A percentile compares a stretch with the other conserved stretches of the same genome.
Conservation (phyloP, 2,113 vertebrate genomes). For the Clarias gariepinus region DNA sequence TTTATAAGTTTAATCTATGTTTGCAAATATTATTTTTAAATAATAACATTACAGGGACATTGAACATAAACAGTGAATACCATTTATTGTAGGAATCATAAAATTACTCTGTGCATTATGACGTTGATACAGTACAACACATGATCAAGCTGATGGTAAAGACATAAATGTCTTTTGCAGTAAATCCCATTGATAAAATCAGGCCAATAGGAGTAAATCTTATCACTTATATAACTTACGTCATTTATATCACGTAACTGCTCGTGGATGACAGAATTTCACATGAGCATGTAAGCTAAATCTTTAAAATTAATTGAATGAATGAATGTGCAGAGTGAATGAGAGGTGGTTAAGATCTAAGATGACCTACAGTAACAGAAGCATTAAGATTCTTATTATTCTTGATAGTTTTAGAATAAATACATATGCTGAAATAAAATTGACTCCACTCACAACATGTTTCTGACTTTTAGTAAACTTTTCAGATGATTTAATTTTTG, state of each 20-base stretch:
- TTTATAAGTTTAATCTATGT: slow-evolving; percentile 24
- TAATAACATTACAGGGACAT: too few species aligned
- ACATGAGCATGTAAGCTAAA: background rate
- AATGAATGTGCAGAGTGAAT: background rate
- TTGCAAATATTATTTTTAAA: slow-evolving; percentile 32
- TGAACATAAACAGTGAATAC: too few species aligned
- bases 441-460: too few species aligned
- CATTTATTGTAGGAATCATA: too few species aligned
- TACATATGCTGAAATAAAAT: too few species aligned
- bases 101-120: background rate
- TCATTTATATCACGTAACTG: background rate
- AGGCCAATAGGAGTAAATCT: too few species aligned
- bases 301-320: background rate
- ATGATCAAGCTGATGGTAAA: background rate
- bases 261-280: background rate
- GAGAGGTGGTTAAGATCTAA: too few species aligned
- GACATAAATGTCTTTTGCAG: too few species aligned
- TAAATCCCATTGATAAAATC: too few species aligned
- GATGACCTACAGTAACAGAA: too few species aligned
- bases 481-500: background rate
- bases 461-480: too few species aligned
- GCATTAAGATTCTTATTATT: too few species aligned
- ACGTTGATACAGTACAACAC: background rate
- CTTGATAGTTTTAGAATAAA: background rate
- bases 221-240: background rate